A percentile compares a stretch with the other conserved stretches of the same genome.
Evolutionary conservation across 2,888 invertebrate genomes (phyloP).

Genomic region (Ceratothoa steindachneri): DNA sequence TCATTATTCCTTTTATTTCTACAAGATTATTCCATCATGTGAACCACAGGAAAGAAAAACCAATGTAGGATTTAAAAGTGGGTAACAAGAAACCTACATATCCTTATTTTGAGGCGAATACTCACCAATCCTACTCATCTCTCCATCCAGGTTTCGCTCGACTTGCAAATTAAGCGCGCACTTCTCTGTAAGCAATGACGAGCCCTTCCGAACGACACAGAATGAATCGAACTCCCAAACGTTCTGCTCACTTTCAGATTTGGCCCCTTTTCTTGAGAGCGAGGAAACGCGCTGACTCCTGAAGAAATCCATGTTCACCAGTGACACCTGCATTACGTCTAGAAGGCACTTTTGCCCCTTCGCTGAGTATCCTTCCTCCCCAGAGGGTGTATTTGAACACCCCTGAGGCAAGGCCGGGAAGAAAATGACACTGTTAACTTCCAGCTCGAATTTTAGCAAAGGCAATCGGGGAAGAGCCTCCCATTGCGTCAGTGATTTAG

Average conservation of each 20-base stretch:
- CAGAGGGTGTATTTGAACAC: background rate
- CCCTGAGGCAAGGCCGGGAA: too few relatives aligned
- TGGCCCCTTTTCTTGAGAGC: background rate
- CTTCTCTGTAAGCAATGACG: conserved; percentile 73
- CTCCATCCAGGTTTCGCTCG: conserved; percentile 72
- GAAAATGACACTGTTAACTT: background rate
- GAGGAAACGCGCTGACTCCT: conserved; percentile 40
- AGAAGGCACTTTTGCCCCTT: conserved; percentile 58
- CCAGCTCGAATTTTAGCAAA: background rate
- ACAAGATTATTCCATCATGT: too few relatives aligned
- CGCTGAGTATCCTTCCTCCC: background rate
- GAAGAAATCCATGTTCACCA: conserved; percentile 69
- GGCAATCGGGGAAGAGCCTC: background rate
- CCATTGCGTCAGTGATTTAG: too few relatives aligned
- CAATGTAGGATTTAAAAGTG: too few relatives aligned
- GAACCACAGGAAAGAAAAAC: too few relatives aligned
- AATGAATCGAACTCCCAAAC: conserved; percentile 56
- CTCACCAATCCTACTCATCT: conserved; percentile 55
- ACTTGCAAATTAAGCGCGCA: conserved; percentile 74
- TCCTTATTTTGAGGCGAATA: too few relatives aligned
- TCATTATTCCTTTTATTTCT: too few relatives aligned
- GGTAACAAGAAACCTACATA: too few relatives aligned
- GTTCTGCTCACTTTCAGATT: background rate
- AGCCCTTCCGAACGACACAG: conserved; percentile 59
- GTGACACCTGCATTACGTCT: conserved; percentile 69